Conservation (phyloP, 2,888 invertebrate species). For the Epistrophe grossulariae region DNA sequence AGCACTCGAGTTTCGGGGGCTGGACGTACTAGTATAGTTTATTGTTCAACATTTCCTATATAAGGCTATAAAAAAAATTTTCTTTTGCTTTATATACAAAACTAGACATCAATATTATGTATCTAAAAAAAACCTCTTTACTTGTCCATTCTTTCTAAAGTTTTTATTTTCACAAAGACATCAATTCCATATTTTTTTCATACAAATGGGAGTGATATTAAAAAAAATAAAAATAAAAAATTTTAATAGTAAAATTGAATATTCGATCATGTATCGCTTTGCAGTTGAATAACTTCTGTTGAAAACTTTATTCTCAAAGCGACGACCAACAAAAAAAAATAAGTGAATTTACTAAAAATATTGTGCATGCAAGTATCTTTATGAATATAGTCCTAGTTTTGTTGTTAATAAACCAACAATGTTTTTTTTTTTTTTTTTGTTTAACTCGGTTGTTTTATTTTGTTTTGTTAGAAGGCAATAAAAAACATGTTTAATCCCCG, state of each 20-base stretch:
- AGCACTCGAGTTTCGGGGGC: too few relatives aligned
- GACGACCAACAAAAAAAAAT: conserved; percentile 36
- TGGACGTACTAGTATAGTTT: too few relatives aligned
- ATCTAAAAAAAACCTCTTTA: too few relatives aligned
- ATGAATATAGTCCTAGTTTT: conserved; percentile 47
- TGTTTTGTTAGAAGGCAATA: conserved; percentile 68
- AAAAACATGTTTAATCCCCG: conserved; percentile 75
- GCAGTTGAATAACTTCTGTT: conserved; percentile 66
- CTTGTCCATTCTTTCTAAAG: too few relatives aligned
- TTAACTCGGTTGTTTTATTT: conserved; percentile 12
- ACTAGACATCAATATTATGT: too few relatives aligned
- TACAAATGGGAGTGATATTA: not conserved
- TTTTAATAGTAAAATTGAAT: conserved; percentile 56
- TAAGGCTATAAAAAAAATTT: too few relatives aligned
- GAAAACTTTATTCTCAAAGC: conserved; percentile 66
- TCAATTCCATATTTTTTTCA: too few relatives aligned
- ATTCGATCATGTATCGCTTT: conserved; percentile 71
- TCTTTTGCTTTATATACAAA: too few relatives aligned
- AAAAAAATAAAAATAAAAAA: conserved; percentile 43
- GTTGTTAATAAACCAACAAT: conserved; percentile 69
- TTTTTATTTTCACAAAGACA: too few relatives aligned
- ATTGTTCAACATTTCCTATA: too few relatives aligned
- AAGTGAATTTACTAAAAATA: conserved; percentile 68
- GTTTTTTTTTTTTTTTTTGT: conserved; percentile 61
- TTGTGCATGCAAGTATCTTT: not conserved